Evolutionary conservation across 2,888 invertebrate species (phyloP).

Genomic region (Catotricha subobsoleta): DNA sequence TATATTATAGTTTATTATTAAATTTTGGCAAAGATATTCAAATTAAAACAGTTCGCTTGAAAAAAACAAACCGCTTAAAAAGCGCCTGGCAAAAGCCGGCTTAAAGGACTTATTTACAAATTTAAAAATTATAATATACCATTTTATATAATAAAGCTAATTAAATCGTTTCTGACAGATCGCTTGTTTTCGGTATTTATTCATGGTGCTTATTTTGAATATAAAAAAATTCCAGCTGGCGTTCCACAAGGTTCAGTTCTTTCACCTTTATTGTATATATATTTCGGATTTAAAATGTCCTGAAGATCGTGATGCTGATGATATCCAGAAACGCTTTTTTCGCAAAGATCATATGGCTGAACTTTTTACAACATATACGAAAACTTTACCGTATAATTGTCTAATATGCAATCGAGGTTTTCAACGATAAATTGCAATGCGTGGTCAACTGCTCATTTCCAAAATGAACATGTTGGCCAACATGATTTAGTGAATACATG

Average conservation of each 20-base stretch:
- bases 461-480: conserved; percentile 81
- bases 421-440: conserved; percentile 82
- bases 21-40: too few species aligned
- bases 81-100: too few species aligned
- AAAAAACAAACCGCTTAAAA: too few species aligned
- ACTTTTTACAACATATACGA: conserved; percentile 82
- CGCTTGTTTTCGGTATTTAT: conserved; percentile 14
- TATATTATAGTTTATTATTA: too few species aligned
- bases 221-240: conserved; percentile 13
- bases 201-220: conserved; percentile 9
- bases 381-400: conserved; percentile 82
- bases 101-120: conserved; percentile 15
- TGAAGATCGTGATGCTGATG: conserved; percentile 7
- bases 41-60: too few species aligned
- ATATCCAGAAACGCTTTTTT: conserved; percentile 74
- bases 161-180: conserved; percentile 14
- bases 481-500: conserved; percentile 81
- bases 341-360: conserved; percentile 85
- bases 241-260: conserved; percentile 17
- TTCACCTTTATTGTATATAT: conserved; percentile 14
- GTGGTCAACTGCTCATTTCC: conserved; percentile 85
- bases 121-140: conserved; percentile 13
- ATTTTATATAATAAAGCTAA: conserved; percentile 12
- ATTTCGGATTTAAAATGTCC: conserved; percentile 11
- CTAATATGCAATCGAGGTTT: conserved; percentile 84